phyloP scores from a whole-genome alignment of 1,140 invertebrate genomes.

The Ctenoplectra terminalis region DNA sequence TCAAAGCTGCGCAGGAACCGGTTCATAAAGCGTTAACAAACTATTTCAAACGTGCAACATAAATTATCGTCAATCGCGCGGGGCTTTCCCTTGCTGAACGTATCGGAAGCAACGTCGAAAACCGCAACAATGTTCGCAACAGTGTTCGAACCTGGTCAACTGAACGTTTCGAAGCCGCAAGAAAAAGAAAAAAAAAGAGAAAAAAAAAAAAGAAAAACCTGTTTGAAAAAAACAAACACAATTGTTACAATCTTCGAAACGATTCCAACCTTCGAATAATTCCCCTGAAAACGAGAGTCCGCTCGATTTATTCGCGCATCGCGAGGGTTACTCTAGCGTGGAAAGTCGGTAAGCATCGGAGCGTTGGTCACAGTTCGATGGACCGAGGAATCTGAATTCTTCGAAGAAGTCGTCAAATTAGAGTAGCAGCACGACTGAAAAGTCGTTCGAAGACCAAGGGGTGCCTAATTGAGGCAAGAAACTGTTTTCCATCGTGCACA shows the following conservation, averaged over 20 bases:
- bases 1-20: constrained; percentile 35
- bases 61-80: background rate
- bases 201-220: background rate
- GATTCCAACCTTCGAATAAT: background rate
- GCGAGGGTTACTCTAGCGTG: constrained; percentile 46
- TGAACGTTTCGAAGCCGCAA: too few relatives aligned
- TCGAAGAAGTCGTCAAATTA: background rate
- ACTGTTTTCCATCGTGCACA: background rate
- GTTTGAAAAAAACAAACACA: background rate
- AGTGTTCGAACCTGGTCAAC: too few relatives aligned
- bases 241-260: background rate
- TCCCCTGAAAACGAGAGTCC: constrained; percentile 46
- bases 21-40: constrained; percentile 49
- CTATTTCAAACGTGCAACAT: constrained; percentile 36
- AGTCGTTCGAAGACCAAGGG: background rate
- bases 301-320: constrained; percentile 16
- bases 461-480: constrained; percentile 4
- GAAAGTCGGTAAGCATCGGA: constrained; percentile 46
- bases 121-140: background rate
- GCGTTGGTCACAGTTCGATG: constrained; percentile 49
- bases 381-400: constrained; percentile 27
- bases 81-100: background rate
- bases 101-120: background rate
- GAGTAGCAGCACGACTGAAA: background rate
- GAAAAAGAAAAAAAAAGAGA: too few relatives aligned